Percentiles rank a stretch among this genome's conserved stretches.
These are phyloP conservation scores for Acheta domesticus DNA, from an alignment of 2,888 invertebrate genomes.

Conservation along the genomic window DNA sequence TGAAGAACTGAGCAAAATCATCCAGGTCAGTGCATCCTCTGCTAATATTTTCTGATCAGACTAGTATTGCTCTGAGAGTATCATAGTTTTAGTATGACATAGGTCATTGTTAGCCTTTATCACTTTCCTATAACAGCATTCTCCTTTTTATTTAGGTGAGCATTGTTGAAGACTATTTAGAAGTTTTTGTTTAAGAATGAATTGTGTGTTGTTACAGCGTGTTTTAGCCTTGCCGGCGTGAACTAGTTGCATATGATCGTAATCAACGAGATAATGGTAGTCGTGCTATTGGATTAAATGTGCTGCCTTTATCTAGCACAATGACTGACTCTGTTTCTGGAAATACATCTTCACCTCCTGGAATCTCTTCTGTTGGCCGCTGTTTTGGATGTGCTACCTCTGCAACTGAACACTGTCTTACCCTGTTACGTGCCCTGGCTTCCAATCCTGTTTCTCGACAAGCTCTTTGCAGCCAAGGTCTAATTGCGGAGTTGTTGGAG, in stretches of 20 bases:
- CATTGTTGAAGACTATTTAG: too few relatives aligned
- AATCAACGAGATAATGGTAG: slow-evolving; percentile 47
- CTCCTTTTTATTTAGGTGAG: too few relatives aligned
- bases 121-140: too few relatives aligned
- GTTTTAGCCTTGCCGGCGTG: slow-evolving; percentile 87
- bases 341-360: slow-evolving; percentile 4
- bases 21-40: slow-evolving; percentile 46
- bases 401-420: slow-evolving; percentile 90
- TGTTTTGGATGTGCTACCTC: slow-evolving; percentile 88
- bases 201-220: slow-evolving; percentile 58
- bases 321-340: background rate
- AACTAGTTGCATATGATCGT: slow-evolving; percentile 87
- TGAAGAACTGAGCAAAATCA: slow-evolving; percentile 77
- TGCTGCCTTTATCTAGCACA: background rate
- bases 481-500: slow-evolving; percentile 85
- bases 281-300: background rate
- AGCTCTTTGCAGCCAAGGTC: slow-evolving; percentile 75
- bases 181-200: background rate
- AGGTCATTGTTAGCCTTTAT: too few relatives aligned
- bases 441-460: slow-evolving; percentile 72
- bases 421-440: slow-evolving; percentile 83
- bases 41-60: background rate
- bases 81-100: too few relatives aligned
- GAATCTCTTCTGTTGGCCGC: slow-evolving; percentile 53
- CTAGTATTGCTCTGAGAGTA: too few relatives aligned